These are phyloP conservation scores for Calephelis virginiensis DNA, from an alignment of 1,140 invertebrate genomes.

Conservation along the genomic window DNA sequence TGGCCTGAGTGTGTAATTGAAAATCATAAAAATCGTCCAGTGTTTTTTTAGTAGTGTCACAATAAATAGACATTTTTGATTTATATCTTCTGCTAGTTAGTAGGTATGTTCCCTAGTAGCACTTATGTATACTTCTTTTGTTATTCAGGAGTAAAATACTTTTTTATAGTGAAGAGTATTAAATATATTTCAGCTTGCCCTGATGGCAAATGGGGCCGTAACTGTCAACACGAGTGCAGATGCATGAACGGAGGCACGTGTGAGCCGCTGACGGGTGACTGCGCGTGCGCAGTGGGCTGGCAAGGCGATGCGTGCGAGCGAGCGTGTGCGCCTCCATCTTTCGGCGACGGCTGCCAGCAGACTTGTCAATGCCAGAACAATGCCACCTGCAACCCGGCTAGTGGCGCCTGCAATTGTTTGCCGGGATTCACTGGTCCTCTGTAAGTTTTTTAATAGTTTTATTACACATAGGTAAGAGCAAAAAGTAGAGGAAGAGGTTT, in stretches of 20 bases:
- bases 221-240: constrained; percentile 88
- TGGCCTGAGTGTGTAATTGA: too few species aligned
- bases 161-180: too few species aligned
- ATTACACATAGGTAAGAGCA: too few species aligned
- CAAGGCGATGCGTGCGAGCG: constrained; percentile 81
- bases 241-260: constrained; percentile 93
- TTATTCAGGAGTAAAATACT: too few species aligned
- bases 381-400: constrained; percentile 87
- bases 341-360: constrained; percentile 86
- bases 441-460: constrained; percentile 42
- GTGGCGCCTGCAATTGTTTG: constrained; percentile 83
- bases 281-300: constrained; percentile 87
- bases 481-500: too few species aligned
- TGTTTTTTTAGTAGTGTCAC: too few species aligned
- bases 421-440: constrained; percentile 83
- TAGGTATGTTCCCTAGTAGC: too few species aligned
- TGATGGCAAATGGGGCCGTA: constrained; percentile 84
- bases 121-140: too few species aligned
- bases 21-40: too few species aligned
- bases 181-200: constrained; percentile 80
- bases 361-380: constrained; percentile 93
- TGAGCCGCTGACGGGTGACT: constrained; percentile 85
- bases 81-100: too few species aligned
- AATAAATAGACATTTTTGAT: too few species aligned
- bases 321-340: constrained; percentile 84